Conservation (phyloP, 1,140 invertebrate genomes). For the Caenorhabditis latens region DNA sequence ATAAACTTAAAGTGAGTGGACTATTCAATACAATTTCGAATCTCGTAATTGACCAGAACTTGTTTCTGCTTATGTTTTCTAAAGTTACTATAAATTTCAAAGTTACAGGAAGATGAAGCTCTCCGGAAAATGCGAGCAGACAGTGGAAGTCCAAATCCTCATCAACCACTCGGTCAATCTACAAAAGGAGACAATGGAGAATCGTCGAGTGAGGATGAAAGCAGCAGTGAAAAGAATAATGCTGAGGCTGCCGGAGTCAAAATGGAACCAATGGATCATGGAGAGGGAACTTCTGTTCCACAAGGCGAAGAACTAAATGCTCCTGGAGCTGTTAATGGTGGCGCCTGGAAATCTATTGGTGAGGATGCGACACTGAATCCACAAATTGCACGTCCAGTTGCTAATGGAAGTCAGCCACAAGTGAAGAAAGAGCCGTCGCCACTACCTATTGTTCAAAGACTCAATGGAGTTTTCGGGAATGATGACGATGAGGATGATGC, state of each 20-base stretch:
- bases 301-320: background rate
- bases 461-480: conserved; percentile 65
- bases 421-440: background rate
- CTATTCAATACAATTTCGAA: background rate
- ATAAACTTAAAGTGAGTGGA: conserved; percentile 20
- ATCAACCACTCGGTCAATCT: conserved; percentile 64
- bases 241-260: background rate
- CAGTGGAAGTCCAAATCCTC: conserved; percentile 68
- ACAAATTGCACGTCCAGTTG: background rate
- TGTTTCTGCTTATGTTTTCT: background rate
- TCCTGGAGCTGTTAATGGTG: background rate
- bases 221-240: conserved; percentile 2
- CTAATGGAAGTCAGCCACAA: conserved; percentile 30
- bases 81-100: background rate
- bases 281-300: background rate
- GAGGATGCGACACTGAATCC: background rate
- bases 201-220: conserved; percentile 34
- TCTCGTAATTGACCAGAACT: background rate
- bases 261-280: background rate
- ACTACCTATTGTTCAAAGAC: conserved; percentile 25
- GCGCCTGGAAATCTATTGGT: conserved; percentile 7
- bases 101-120: conserved; percentile 64
- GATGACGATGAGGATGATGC: conserved; percentile 65
- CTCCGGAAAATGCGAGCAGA: conserved; percentile 60
- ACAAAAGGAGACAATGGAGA: conserved; percentile 19